phyloP scores from a whole-genome alignment of 2,888 invertebrate genomes.

The Drosophila austrosaltans region DNA sequence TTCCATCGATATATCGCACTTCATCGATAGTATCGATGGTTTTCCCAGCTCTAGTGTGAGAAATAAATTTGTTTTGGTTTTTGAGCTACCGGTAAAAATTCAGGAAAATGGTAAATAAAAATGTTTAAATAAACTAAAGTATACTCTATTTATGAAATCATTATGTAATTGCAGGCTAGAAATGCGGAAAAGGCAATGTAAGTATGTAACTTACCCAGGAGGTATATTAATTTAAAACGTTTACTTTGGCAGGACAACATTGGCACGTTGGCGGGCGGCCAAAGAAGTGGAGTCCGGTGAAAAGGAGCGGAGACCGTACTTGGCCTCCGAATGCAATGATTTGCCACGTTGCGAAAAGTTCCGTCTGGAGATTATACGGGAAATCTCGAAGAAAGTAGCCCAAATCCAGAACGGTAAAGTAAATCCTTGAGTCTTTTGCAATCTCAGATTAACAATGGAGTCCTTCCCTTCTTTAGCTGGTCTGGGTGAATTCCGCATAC shows the following conservation, averaged over 20 bases:
- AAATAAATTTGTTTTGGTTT: not conserved
- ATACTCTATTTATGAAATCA: constrained; percentile 8
- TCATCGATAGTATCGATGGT: too few species aligned
- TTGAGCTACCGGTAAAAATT: constrained; percentile 14
- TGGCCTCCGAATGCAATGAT: constrained; percentile 97
- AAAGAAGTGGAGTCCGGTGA: constrained; percentile 95
- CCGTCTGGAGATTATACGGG: constrained; percentile 97
- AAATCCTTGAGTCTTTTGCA: too few species aligned
- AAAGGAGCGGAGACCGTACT: constrained; percentile 94
- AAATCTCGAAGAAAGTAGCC: constrained; percentile 98
- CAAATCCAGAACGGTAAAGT: constrained; percentile 97
- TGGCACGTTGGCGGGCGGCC: constrained; percentile 99
- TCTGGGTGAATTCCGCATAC: constrained; percentile 98
- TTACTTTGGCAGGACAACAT: constrained; percentile 88
- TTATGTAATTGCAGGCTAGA: constrained; percentile 88
- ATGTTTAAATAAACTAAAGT: constrained; percentile 24
- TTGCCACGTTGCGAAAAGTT: constrained; percentile 97
- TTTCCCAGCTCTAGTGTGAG: not conserved
- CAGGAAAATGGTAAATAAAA: constrained; percentile 67
- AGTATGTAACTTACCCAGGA: constrained; percentile 83
- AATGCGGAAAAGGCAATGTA: constrained; percentile 99
- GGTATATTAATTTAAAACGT: not conserved
- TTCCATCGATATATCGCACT: too few species aligned
- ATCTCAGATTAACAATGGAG: not conserved
- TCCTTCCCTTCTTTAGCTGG: constrained; percentile 87